These are phyloP conservation scores for Halcyon malimbica DNA, from an alignment of 2,113 vertebrate genomes.

Conservation along the genomic window DNA sequence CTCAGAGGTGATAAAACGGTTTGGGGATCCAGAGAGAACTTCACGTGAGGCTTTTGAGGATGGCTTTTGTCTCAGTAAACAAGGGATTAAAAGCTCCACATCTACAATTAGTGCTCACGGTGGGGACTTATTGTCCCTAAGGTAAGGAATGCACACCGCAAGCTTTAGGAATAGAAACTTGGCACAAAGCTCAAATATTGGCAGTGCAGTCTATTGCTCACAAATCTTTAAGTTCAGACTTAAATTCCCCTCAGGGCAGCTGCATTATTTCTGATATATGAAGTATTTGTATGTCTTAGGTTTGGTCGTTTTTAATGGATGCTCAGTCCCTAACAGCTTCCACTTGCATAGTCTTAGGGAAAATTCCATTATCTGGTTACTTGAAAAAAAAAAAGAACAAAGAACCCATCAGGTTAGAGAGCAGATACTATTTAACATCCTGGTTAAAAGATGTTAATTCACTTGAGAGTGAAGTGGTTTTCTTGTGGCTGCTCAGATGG, in stretches of 20 bases:
- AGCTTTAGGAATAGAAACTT: neutral
- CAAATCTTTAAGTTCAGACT: neutral
- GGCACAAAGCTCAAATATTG: neutral
- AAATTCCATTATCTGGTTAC: neutral
- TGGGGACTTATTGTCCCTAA: neutral
- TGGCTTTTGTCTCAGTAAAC: neutral
- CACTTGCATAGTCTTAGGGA: neutral
- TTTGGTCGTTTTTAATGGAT: neutral
- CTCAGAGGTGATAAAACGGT: neutral
- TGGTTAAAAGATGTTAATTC: constrained; percentile 9
- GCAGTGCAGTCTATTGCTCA: neutral
- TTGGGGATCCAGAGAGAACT: neutral
- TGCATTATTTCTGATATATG: constrained; percentile 30
- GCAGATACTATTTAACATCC: constrained; percentile 7
- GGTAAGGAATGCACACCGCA: neutral
- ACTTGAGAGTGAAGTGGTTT: constrained; percentile 17
- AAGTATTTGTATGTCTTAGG: neutral
- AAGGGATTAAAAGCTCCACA: neutral
- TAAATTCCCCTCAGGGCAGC: neutral
- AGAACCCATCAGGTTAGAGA: neutral
- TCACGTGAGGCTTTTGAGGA: neutral
- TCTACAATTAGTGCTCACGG: neutral
- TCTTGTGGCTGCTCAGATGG: neutral
- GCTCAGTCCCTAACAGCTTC: neutral
- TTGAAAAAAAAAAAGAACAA: neutral